Evolutionary conservation across 2,113 vertebrate genomes (phyloP).

Genomic region (Bubalus kerabau): DNA sequence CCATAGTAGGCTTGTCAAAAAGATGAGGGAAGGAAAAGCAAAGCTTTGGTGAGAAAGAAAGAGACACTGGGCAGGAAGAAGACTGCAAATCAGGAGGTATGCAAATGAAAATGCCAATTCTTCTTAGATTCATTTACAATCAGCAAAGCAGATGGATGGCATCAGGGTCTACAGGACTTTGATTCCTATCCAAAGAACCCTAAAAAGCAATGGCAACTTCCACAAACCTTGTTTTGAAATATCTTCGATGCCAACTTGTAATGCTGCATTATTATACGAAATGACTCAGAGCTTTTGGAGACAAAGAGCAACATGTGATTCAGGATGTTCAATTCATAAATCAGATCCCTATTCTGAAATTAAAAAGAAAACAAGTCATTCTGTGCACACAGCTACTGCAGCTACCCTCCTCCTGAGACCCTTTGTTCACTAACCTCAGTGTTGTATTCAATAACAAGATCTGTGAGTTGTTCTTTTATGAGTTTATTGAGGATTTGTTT

Average conservation of each 20-base stretch:
- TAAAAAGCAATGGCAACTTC: not conserved
- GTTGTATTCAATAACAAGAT: slow-evolving; percentile 85
- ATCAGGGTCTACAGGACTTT: not conserved
- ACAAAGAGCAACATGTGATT: slow-evolving; percentile 92
- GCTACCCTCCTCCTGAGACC: rapidly evolving
- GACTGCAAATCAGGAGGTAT: not conserved
- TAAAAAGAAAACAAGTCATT: slow-evolving; percentile 65
- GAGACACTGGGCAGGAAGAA: not conserved
- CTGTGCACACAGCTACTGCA: not conserved
- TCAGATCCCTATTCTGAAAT: slow-evolving; percentile 87
- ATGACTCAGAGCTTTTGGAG: slow-evolving; percentile 79
- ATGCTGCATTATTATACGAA: slow-evolving; percentile 76
- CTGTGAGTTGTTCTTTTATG: slow-evolving; percentile 81
- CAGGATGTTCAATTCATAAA: slow-evolving; percentile 84
- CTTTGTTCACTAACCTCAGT: slow-evolving; percentile 71
- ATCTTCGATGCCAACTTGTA: slow-evolving; percentile 79
- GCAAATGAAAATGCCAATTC: not conserved
- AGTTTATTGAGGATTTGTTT: slow-evolving; percentile 72
- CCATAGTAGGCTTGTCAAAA: not conserved
- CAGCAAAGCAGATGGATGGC: not conserved
- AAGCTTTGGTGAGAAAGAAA: not conserved
- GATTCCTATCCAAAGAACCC: not conserved
- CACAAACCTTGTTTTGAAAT: slow-evolving; percentile 89
- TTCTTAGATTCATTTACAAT: not conserved
- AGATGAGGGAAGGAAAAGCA: not conserved